A percentile compares a stretch with the other conserved stretches of the same genome.
These are phyloP conservation scores for Malurus cyaneus DNA, from an alignment of 2,113 vertebrate species.

Conservation along the genomic window DNA sequence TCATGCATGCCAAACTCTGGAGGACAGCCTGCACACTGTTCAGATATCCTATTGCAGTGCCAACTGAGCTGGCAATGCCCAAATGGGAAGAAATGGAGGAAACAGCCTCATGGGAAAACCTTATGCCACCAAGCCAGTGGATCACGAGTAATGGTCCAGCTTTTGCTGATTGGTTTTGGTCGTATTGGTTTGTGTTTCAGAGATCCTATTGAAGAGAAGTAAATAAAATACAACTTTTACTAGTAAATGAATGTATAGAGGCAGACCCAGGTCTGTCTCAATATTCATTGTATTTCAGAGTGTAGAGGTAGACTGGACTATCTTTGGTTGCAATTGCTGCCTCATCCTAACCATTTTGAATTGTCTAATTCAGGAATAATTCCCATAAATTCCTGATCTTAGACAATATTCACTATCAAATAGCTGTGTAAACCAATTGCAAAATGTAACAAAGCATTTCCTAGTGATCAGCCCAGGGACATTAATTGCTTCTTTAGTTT, in stretches of 20 bases:
- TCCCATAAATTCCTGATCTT: background rate
- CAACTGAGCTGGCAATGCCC: accelerated
- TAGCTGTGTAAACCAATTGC: background rate
- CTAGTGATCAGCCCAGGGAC: background rate
- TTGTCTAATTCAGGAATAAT: background rate
- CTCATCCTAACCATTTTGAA: background rate
- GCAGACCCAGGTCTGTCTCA: background rate
- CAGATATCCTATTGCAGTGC: background rate
- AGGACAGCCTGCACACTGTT: accelerated
- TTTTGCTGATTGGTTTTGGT: background rate
- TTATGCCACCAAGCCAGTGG: background rate
- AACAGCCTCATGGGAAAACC: background rate
- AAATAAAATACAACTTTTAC: background rate
- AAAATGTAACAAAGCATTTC: background rate
- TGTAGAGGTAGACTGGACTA: background rate
- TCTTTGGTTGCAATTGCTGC: background rate
- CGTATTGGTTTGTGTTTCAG: background rate
- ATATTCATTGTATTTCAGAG: background rate
- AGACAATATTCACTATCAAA: background rate
- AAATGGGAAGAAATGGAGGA: background rate
- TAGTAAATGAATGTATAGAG: background rate
- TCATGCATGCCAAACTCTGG: background rate
- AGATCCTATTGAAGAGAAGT: background rate
- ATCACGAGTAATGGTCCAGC: background rate
- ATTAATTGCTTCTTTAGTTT: background rate